These are phyloP conservation scores for Sceloporus undulatus DNA, from an alignment of 2,113 vertebrate species.

Conservation along the genomic window DNA sequence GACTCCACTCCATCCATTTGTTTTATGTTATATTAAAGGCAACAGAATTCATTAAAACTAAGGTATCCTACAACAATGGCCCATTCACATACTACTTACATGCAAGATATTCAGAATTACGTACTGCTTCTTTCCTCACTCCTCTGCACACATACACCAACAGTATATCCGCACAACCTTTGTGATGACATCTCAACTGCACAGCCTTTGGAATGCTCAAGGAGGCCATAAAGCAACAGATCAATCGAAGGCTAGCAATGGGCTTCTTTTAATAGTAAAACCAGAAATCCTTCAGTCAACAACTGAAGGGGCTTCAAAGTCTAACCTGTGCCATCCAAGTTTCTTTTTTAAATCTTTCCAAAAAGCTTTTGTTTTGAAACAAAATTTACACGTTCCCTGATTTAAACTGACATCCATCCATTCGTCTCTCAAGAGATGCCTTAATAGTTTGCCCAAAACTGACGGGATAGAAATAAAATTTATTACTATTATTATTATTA, in stretches of 20 bases:
- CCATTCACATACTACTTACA: not conserved
- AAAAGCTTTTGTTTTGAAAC: too few relatives aligned
- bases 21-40: not conserved
- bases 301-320: not conserved
- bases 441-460: too few relatives aligned
- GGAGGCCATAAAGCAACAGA: too few relatives aligned
- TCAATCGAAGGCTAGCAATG: not conserved
- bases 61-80: too few relatives aligned
- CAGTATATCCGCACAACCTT: too few relatives aligned
- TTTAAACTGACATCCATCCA: not conserved
- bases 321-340: not conserved
- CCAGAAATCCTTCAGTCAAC: not conserved
- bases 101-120: not conserved
- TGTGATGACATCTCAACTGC: too few relatives aligned
- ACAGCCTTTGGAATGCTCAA: too few relatives aligned
- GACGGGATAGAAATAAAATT: too few relatives aligned
- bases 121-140: not conserved
- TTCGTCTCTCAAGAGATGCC: not conserved
- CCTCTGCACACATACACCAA: not conserved
- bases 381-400: not conserved
- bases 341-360: not conserved
- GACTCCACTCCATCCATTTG: not conserved
- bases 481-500: too few relatives aligned
- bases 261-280: not conserved
- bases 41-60: too few relatives aligned